Base-by-base conservation (phyloP, 2,888 invertebrate genomes). In the Sturmia bella region DNA sequence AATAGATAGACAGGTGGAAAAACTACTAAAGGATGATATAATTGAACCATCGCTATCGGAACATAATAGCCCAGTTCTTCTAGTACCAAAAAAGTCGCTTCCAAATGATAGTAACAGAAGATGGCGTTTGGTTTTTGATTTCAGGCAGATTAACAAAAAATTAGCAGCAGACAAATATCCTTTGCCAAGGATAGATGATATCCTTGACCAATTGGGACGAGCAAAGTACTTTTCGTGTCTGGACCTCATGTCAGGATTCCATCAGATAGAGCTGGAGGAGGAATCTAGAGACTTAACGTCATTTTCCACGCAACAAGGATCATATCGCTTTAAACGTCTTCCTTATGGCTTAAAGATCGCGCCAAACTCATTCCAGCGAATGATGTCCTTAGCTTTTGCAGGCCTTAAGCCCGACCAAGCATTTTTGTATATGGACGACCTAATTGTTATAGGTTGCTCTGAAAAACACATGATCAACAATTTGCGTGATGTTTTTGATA, bases 131-230 rank as follows among this genome's bases (percentile, higher is more conserved):
- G n/a, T 15, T 32, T 32, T 32, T 15, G n/a, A 32, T 32, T 15
- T 27, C 4, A 32, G 64, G 3, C 37, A 50, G 37, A 13, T 64
- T 6, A 64, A 50, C 5, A 64, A 64, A 37, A 64, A 50, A n/a
- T 9, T 64, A 15, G n/a, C 32, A n/a, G 48, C 48, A n/a, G 64
- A 64, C n/a, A 63, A 64, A 37, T 64, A 15, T 19, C 48, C 64
- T 11, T 39, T 52, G 6, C 52, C 66, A 39, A 50, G 66, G 12
- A 66, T 52, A 17, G 66, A 41, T 9, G 66, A 66, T 9, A 52
- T 66, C 2, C 32, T 66, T 1, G 66, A 52, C 13, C 39, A 66
- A 11, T 52, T 66, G 0, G 66, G 39, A 2, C 19, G 63, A 52
- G 52, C 66, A 0, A 66, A 66, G 13, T 66, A 66, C 19, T 52